phyloP scores from a whole-genome alignment of 1,140 invertebrate genomes.

The Rhyzopertha dominica region DNA sequence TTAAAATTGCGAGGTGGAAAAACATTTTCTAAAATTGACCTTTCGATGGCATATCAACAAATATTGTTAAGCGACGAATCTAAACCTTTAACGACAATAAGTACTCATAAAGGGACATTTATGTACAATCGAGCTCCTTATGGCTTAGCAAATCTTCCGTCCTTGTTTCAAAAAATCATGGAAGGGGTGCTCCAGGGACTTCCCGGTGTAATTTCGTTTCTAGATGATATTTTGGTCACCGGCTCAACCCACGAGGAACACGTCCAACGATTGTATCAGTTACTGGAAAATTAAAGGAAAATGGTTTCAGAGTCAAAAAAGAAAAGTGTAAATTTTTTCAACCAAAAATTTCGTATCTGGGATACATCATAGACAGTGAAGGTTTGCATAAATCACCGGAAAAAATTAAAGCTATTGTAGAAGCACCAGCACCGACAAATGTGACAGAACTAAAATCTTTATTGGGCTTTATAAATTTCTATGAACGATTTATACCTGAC shows the following conservation, averaged over 20 bases:
- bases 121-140: conserved; percentile 47
- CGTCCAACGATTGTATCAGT: conserved; percentile 11
- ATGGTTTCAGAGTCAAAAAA: conserved; percentile 30
- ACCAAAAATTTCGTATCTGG: conserved; percentile 31
- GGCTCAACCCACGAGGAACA: conserved; percentile 28
- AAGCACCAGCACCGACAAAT: conserved; percentile 27
- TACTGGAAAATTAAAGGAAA: conserved; percentile 19
- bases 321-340: conserved; percentile 33
- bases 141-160: conserved; percentile 45
- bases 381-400: conserved; percentile 35
- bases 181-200: conserved; percentile 35
- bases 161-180: conserved; percentile 44
- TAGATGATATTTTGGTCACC: conserved; percentile 42
- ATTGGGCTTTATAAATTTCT: conserved; percentile 42
- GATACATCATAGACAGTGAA: conserved; percentile 34
- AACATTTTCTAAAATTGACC: conserved; percentile 41
- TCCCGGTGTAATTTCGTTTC: conserved; percentile 28
- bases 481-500: conserved; percentile 33
- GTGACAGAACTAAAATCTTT: conserved; percentile 34
- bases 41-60: conserved; percentile 44
- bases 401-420: conserved; percentile 40
- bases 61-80: conserved; percentile 32
- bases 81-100: conserved; percentile 21
- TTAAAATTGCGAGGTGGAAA: conserved; percentile 29
- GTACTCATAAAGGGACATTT: conserved; percentile 24